Conservation (phyloP, 1,140 invertebrate genomes). For the Zelostemma sp. region DNA sequence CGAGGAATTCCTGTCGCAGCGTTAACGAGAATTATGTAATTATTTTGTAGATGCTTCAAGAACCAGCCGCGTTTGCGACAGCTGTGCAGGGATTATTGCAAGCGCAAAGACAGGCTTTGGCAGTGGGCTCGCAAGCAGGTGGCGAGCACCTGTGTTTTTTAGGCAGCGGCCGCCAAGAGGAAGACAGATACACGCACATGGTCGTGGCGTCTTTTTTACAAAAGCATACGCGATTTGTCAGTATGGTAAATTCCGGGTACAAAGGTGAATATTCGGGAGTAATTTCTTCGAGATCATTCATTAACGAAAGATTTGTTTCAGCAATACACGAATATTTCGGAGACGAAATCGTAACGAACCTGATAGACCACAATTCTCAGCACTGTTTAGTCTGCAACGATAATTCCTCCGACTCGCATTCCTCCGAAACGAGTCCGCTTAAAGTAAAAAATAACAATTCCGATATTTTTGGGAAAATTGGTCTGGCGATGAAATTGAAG, state of each 20-base stretch:
- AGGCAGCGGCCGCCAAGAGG: slow-evolving; percentile 94
- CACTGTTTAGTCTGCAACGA: slow-evolving; percentile 85
- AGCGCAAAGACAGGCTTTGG: slow-evolving; percentile 90
- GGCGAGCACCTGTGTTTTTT: slow-evolving; percentile 98
- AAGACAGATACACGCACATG: slow-evolving; percentile 98
- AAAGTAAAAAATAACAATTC: slow-evolving; percentile 67
- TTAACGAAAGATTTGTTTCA: slow-evolving; percentile 37
- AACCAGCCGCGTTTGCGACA: slow-evolving; percentile 93
- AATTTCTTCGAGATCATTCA: too few relatives aligned
- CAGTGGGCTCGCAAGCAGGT: slow-evolving; percentile 84
- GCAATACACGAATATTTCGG: slow-evolving; percentile 89
- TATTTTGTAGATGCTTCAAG: slow-evolving; percentile 86
- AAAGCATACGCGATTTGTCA: slow-evolving; percentile 92
- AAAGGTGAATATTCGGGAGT: slow-evolving; percentile 71
- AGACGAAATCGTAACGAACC: slow-evolving; percentile 81
- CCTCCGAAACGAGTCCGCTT: slow-evolving; percentile 60
- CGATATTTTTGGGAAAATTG: slow-evolving; percentile 83
- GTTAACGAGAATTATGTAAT: too few relatives aligned
- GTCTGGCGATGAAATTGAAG: slow-evolving; percentile 88
- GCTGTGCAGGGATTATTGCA: slow-evolving; percentile 94
- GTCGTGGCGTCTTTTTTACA: slow-evolving; percentile 97
- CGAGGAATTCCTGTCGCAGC: too few relatives aligned
- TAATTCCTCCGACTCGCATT: slow-evolving; percentile 68
- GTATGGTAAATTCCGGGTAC: slow-evolving; percentile 93
- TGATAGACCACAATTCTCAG: slow-evolving; percentile 85